Conservation (phyloP, 2,797 vertebrate genomes). For the Crenuchus spilurus region DNA sequence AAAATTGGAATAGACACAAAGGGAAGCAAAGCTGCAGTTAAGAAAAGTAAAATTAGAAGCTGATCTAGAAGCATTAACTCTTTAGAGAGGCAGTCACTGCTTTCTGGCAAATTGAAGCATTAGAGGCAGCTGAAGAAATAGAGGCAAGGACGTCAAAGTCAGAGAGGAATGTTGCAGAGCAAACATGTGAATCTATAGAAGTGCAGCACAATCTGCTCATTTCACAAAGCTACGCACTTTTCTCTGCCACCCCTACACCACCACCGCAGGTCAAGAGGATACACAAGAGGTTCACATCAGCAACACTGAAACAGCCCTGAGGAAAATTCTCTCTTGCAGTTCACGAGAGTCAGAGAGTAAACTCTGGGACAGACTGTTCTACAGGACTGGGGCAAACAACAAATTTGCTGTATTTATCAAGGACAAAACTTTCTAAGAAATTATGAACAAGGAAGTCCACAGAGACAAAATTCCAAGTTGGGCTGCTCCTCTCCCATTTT, state of each 20-base stretch:
- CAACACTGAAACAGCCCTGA: neutral
- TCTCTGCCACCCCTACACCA: neutral
- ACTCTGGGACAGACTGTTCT: no score
- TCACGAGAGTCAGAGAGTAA: no score
- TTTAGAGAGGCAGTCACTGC: neutral
- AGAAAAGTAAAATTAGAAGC: neutral
- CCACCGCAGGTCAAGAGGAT: neutral
- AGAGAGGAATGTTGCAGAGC: neutral
- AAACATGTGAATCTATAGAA: neutral
- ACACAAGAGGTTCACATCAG: neutral
- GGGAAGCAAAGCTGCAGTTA: neutral
- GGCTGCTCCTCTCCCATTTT: no score
- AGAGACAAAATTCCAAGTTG: no score
- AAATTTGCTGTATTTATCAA: no score
- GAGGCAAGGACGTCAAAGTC: neutral
- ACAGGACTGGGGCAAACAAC: no score
- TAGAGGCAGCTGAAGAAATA: neutral
- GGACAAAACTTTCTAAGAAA: no score
- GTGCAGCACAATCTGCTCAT: neutral
- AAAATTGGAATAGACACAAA: neutral
- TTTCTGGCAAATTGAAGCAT: neutral
- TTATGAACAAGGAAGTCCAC: no score
- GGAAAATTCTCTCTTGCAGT: no score
- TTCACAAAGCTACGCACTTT: no score
- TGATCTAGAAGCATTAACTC: neutral